Evolutionary conservation across 2,113 vertebrate species (phyloP), one percentile per base, ranked within the genome.

Genomic region (Lampris incognitus): DNA sequence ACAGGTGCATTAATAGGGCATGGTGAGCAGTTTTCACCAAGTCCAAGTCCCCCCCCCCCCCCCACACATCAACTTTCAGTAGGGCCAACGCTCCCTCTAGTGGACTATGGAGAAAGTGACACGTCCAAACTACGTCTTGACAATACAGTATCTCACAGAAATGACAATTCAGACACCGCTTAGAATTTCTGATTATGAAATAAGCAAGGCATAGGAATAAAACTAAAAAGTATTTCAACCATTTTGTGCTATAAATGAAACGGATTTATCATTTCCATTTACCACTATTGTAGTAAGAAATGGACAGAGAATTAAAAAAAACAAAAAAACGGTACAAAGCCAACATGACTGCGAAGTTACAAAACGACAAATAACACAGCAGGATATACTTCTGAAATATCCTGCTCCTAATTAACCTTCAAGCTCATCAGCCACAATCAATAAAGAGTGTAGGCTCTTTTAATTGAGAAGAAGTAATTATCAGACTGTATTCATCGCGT

Each of bases 401-500:
- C 84, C 69, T 87, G 88, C 86, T 94, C 81, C 86, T 88, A 94
- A 94, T 95, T 94, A 94, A 93, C 92, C 92, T 93, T 90, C 91
- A 91, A 92, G 87, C 89, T 94, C 90, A 93, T 93, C 92, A 91
- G 87, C 86, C 86, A 86, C 88, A 89, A 94, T 94, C 94, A 91
- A 95, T 94, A 92, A 41, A 81, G 88, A 86, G 80, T 85, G 82
- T 69, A 62, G 79, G 54, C 78, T 63, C 87, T 82, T 77, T 91
- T 88, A 91, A 94, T 92, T 90, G 90, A 93, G 90, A 91, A 88
- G 82, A 88, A 91, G 91, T 94, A 91, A 94, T 94, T 94, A 94
- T 94, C 92, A 92, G 90, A 83, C 87, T 87, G 86, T 88, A 93
- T 92, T 92, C 87, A 90, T 91, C 90, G 88, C 79, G 83, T 89